These are phyloP conservation scores for Xenopus borealis DNA, from an alignment of 2,113 vertebrate species.

Conservation along the genomic window DNA sequence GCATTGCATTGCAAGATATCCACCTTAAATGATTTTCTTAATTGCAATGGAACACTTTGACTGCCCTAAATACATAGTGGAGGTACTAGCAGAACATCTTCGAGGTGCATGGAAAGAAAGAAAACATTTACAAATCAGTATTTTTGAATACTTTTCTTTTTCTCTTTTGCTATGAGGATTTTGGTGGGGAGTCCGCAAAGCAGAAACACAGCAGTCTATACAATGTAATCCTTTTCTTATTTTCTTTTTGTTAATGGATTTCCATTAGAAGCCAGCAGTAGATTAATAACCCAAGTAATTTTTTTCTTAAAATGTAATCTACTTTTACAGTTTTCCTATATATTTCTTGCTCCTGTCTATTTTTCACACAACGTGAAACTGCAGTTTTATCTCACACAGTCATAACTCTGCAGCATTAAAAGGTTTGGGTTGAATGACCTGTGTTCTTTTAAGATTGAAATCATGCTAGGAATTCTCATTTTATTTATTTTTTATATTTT, in stretches of 20 bases:
- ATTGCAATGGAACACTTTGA: too few relatives aligned
- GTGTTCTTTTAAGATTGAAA: not conserved
- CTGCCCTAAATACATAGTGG: too few relatives aligned
- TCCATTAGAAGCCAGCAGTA: slow-evolving; percentile 31
- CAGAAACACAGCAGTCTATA: slow-evolving; percentile 26
- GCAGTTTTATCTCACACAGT: slow-evolving; percentile 15
- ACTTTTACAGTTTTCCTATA: slow-evolving; percentile 18
- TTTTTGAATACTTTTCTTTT: slow-evolving; percentile 4
- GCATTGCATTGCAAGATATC: too few relatives aligned
- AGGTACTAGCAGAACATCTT: too few relatives aligned
- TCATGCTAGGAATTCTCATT: not conserved
- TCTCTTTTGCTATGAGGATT: not conserved
- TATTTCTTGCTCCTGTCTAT: slow-evolving; percentile 14
- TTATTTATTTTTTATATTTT: too few relatives aligned
- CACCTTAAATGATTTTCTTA: too few relatives aligned
- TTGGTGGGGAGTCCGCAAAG: not conserved
- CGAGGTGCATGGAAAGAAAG: not conserved
- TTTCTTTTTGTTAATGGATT: slow-evolving; percentile 31
- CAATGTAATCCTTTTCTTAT: slow-evolving; percentile 28
- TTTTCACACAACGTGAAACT: slow-evolving; percentile 28
- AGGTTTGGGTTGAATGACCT: slow-evolving; percentile 2
- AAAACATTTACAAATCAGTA: not conserved
- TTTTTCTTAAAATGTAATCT: slow-evolving; percentile 31
- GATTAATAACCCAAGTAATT: slow-evolving; percentile 22
- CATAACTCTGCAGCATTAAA: slow-evolving; percentile 3